phyloP scores from a whole-genome alignment of 1,140 invertebrate species.

The Aphaenogaster floridana region DNA sequence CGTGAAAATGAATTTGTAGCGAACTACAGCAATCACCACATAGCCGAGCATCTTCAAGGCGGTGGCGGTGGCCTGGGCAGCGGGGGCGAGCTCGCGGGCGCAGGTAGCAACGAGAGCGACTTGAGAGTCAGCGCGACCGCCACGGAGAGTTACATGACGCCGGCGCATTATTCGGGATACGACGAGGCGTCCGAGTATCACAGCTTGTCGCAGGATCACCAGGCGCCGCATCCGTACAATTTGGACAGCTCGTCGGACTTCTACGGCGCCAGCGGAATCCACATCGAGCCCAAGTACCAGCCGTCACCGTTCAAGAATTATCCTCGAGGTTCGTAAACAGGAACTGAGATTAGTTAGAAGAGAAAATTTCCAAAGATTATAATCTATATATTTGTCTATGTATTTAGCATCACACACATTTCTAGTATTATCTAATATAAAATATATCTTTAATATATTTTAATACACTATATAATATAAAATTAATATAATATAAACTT shows the following conservation, averaged over 20 bases:
- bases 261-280: constrained; percentile 89
- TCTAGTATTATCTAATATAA: background rate
- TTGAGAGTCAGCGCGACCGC: constrained; percentile 80
- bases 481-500: too few species aligned
- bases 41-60: constrained; percentile 84
- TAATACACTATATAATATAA: too few species aligned
- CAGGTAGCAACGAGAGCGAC: constrained; percentile 81
- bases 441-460: too few species aligned
- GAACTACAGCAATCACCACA: constrained; percentile 87
- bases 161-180: constrained; percentile 87
- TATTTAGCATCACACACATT: background rate
- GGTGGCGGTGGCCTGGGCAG: constrained; percentile 79
- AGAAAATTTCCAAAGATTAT: background rate
- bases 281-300: constrained; percentile 91
- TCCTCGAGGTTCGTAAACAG: constrained; percentile 87
- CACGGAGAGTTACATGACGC: constrained; percentile 84
- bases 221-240: constrained; percentile 87
- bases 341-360: background rate
- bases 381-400: background rate
- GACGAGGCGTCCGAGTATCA: constrained; percentile 92
- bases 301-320: constrained; percentile 90
- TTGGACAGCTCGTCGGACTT: constrained; percentile 92
- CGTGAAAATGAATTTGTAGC: constrained; percentile 79
- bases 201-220: constrained; percentile 88
- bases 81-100: constrained; percentile 76